Evolutionary conservation across 2,113 vertebrate species (phyloP).

Genomic region (Xyrauchen texanus): DNA sequence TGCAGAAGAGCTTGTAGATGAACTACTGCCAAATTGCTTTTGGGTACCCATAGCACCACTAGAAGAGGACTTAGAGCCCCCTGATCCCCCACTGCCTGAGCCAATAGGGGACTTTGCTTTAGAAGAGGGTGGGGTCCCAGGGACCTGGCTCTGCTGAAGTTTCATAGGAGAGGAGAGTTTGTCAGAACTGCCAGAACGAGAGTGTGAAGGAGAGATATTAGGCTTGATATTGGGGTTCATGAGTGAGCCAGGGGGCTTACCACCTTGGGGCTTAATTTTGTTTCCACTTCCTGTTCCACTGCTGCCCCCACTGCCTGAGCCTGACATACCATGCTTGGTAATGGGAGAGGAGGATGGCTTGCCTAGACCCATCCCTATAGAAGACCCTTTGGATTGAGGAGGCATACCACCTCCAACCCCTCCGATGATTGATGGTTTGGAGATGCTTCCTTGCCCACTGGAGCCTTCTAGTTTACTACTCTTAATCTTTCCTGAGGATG

Average conservation of each 20-base stretch:
- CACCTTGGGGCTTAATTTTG: slow-evolving; percentile 93
- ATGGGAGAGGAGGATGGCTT: slow-evolving; percentile 94
- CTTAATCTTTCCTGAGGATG: slow-evolving; percentile 92
- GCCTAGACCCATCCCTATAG: slow-evolving; percentile 83
- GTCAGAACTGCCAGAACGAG: slow-evolving; percentile 86
- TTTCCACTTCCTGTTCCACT: slow-evolving; percentile 72
- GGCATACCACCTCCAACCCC: slow-evolving; percentile 73
- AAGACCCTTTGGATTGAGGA: slow-evolving; percentile 86
- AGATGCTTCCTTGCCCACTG: slow-evolving; percentile 81
- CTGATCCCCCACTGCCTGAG: slow-evolving; percentile 85
- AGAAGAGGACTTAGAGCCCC: slow-evolving; percentile 86
- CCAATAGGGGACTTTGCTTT: slow-evolving; percentile 97
- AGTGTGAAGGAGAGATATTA: slow-evolving; percentile 97
- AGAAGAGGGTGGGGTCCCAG: slow-evolving; percentile 91
- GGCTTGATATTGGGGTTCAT: slow-evolving; percentile 96
- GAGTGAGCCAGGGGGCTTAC: slow-evolving; percentile 89
- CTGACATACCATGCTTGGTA: slow-evolving; percentile 87
- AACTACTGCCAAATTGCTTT: slow-evolving; percentile 79
- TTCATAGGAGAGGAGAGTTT: slow-evolving; percentile 96
- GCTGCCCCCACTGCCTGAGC: slow-evolving; percentile 73
- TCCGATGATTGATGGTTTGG: slow-evolving; percentile 81
- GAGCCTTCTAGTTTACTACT: slow-evolving; percentile 90
- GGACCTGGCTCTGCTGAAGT: slow-evolving; percentile 83
- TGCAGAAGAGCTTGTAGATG: slow-evolving; percentile 73
- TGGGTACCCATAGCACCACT: slow-evolving; percentile 84